A percentile compares a stretch with the other conserved stretches of the same genome.
Conservation (phyloP, 2,113 vertebrate species). For the Oreochromis aureus region DNA sequence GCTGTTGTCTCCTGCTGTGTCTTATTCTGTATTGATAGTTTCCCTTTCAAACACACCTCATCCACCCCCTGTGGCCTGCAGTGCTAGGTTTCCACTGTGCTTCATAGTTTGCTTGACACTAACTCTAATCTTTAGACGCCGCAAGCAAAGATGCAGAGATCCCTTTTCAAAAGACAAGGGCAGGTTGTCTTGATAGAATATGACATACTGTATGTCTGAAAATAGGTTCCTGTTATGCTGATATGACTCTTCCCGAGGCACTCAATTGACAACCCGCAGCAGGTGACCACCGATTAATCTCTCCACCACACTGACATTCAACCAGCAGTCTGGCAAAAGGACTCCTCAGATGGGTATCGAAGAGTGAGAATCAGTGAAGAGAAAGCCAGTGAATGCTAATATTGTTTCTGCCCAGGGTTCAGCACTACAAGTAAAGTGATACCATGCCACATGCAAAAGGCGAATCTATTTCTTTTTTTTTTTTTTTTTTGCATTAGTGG, state of each 20-base stretch:
- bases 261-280: slow-evolving; percentile 63
- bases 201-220: slow-evolving; percentile 45
- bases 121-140: slow-evolving; percentile 49
- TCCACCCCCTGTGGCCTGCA: slow-evolving; percentile 27
- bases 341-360: slow-evolving; percentile 14
- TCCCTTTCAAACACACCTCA: slow-evolving; percentile 50
- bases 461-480: not conserved
- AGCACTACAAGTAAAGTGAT: not conserved
- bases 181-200: slow-evolving; percentile 33
- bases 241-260: slow-evolving; percentile 46
- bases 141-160: slow-evolving; percentile 13
- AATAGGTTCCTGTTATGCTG: slow-evolving; percentile 52
- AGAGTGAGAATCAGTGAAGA: not conserved
- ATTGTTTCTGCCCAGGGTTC: not conserved
- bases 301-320: slow-evolving; percentile 34
- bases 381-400: slow-evolving; percentile 13
- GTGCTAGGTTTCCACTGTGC: slow-evolving; percentile 19
- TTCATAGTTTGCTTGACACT: slow-evolving; percentile 28
- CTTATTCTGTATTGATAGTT: slow-evolving; percentile 45
- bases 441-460: not conserved
- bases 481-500: not conserved
- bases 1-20: slow-evolving; percentile 54
- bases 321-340: not conserved
- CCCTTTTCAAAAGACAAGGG: slow-evolving; percentile 46
- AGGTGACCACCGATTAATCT: slow-evolving; percentile 62